A percentile compares a stretch with the other conserved stretches of the same genome.
These are phyloP conservation scores for Pelosia muscerda DNA, from an alignment of 2,888 invertebrate species.

Conservation along the genomic window DNA sequence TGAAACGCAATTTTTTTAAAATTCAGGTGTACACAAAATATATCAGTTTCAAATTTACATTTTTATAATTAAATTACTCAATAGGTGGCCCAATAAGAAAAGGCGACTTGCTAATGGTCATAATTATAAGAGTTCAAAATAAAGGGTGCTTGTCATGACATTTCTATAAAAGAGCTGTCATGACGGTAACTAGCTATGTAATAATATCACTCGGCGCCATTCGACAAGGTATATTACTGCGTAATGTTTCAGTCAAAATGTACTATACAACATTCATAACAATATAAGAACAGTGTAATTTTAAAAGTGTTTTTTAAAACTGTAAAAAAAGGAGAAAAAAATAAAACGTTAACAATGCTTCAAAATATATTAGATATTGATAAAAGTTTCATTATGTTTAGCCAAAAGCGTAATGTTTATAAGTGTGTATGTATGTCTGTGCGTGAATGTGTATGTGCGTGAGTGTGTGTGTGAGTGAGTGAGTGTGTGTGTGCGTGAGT, in stretches of 20 bases:
- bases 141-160: conserved; percentile 42
- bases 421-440: background rate
- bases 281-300: background rate
- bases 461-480: background rate
- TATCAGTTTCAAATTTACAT: background rate
- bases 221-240: conserved; percentile 47
- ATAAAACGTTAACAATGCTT: background rate
- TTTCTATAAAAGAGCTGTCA: conserved; percentile 26
- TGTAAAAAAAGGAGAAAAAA: background rate
- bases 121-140: conserved; percentile 31
- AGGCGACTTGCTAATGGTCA: conserved; percentile 33
- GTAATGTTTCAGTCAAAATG: conserved; percentile 50
- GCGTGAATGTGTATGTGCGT: background rate
- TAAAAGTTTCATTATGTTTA: background rate
- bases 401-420: background rate
- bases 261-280: conserved; percentile 22
- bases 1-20: no score
- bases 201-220: conserved; percentile 58
- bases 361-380: no score
- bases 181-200: conserved; percentile 51
- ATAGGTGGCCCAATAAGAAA: conserved; percentile 20
- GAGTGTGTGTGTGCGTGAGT: no score
- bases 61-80: background rate
- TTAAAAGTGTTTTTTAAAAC: background rate
- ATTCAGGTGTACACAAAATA: no score